phyloP scores from a whole-genome alignment of 2,888 invertebrate species.

The Eugnorisma glareosa region DNA sequence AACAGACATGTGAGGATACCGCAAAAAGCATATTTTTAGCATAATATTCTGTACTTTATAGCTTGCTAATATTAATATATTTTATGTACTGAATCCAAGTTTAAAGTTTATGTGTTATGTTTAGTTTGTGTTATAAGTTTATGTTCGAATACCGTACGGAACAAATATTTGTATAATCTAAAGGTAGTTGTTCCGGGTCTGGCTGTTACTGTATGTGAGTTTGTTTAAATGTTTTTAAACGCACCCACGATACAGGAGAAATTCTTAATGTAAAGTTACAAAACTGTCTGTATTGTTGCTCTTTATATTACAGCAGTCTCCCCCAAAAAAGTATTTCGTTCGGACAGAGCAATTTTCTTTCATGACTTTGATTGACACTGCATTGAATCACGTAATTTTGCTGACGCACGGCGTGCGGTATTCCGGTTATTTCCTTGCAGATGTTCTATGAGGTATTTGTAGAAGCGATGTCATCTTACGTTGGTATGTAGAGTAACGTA shows the following conservation, averaged over 20 bases:
- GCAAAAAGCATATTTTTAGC: background rate
- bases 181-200: background rate
- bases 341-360: constrained; percentile 1
- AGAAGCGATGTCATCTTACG: background rate
- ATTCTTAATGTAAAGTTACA: background rate
- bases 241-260: background rate
- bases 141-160: background rate
- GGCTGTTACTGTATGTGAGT: background rate
- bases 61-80: no score
- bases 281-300: background rate
- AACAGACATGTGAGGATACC: background rate
- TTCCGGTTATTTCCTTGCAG: constrained; percentile 38
- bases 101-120: background rate
- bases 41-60: background rate
- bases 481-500: background rate
- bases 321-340: background rate
- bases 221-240: background rate
- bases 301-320: background rate
- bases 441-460: constrained; percentile 17
- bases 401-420: constrained; percentile 17
- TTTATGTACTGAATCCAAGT: background rate
- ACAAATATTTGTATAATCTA: background rate
- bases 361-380: constrained; percentile 10
- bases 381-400: background rate
- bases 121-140: no score